Conservation (phyloP, 1,140 invertebrate species). For the Neodiprion lecontei region DNA sequence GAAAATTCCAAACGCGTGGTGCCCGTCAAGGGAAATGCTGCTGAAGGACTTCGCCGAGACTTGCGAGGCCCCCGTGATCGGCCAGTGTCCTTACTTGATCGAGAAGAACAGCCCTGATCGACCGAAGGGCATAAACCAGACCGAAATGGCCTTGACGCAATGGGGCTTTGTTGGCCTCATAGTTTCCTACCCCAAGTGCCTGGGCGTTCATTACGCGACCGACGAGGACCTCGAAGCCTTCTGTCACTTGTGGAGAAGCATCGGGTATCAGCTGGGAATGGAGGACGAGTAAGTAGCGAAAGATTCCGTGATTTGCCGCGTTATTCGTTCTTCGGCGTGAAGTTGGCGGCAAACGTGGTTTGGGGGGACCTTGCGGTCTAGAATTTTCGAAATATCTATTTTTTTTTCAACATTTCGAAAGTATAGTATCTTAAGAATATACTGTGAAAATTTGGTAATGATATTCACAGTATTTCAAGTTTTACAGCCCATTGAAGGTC, state of each 20-base stretch:
- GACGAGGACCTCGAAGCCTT: slow-evolving; percentile 74
- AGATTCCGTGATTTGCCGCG: too few relatives aligned
- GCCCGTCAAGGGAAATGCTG: slow-evolving; percentile 38
- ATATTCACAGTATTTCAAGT: background rate
- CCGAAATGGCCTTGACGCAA: slow-evolving; percentile 80
- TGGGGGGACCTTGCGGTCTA: slow-evolving; percentile 37
- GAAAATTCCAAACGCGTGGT: slow-evolving; percentile 59
- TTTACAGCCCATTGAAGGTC: background rate
- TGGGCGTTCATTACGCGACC: slow-evolving; percentile 66
- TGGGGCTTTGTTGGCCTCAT: slow-evolving; percentile 81
- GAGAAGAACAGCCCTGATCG: slow-evolving; percentile 61
- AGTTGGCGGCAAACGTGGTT: slow-evolving; percentile 58
- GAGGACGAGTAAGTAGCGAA: slow-evolving; percentile 69
- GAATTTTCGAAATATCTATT: too few relatives aligned
- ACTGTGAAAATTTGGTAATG: too few relatives aligned
- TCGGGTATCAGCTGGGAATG: slow-evolving; percentile 81
- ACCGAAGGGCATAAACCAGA: slow-evolving; percentile 66
- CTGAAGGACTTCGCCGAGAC: slow-evolving; percentile 31
- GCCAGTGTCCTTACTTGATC: slow-evolving; percentile 51
- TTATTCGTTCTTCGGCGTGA: slow-evolving; percentile 25
- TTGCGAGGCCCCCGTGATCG: slow-evolving; percentile 32
- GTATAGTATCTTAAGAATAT: too few relatives aligned
- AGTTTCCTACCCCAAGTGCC: slow-evolving; percentile 67
- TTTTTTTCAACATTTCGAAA: too few relatives aligned
- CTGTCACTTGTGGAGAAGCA: slow-evolving; percentile 80